Base-by-base conservation (phyloP, 2,797 vertebrate species). In the Sphenodon punctatus region DNA sequence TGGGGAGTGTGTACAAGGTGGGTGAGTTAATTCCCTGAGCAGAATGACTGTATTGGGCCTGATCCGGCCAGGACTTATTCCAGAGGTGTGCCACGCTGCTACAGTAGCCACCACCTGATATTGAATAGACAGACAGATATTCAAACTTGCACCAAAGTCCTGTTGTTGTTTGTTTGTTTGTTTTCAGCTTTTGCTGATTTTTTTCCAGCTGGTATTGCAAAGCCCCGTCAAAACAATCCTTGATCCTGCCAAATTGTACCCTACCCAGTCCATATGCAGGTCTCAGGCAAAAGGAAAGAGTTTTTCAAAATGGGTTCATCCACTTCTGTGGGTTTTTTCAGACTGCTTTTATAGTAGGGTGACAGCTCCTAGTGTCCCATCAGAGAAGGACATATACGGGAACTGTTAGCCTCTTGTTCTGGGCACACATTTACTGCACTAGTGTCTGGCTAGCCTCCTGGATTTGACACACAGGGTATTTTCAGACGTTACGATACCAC, bases 91-190 rank as follows among this genome's bases (percentile, higher is more conserved):
- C n/a, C n/a, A n/a, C n/a, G n/a, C n/a, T n/a, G n/a, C n/a, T n/a
- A n/a, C n/a, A n/a, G n/a, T n/a, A n/a, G n/a, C n/a, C n/a, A n/a
- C n/a, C n/a, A n/a, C n/a, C n/a, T n/a, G n/a, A n/a, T n/a, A n/a
- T n/a, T n/a, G n/a, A n/a, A n/a, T n/a, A n/a, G n/a, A n/a, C n/a
- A n/a, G n/a, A n/a, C n/a, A n/a, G n/a, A n/a, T n/a, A n/a, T n/a
- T n/a, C n/a, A n/a, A 49, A 19, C 34, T 78, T 77, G 17, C 48
- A 67, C 34, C 0, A 0, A n/a, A n/a, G n/a, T n/a, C n/a, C n/a
- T n/a, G n/a, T n/a, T 60, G 72, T 61, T 59, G 43, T 1, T 12
- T 4, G 64, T 76, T 87, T 87, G 78, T 67, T n/a, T 60, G 36
- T 22, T 64, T 56, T 53, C 36, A 43, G 1, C 42, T 82, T 20